Conservation (phyloP, 2,113 vertebrate genomes). For the Sprattus sprattus region DNA sequence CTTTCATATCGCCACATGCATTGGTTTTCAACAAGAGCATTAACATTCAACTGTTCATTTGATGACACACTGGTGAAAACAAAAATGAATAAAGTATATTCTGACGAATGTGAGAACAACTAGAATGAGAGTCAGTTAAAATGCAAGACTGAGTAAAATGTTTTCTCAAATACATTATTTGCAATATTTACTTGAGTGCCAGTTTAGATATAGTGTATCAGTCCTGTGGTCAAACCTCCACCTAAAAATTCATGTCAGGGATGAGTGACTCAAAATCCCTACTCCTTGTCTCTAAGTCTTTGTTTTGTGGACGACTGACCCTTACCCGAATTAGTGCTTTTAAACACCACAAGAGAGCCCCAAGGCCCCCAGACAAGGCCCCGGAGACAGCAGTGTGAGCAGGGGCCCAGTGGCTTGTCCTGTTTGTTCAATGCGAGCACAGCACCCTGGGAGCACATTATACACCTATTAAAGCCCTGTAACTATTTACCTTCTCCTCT, state of each 20-base stretch:
- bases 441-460: constrained; percentile 70
- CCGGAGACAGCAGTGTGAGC: background rate
- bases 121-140: too few relatives aligned
- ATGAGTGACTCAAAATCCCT: background rate
- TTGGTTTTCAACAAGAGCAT: too few relatives aligned
- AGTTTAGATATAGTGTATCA: background rate
- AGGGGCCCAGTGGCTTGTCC: constrained; percentile 25
- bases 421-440: constrained; percentile 70
- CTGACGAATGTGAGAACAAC: background rate
- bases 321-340: background rate
- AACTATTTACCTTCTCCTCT: constrained; percentile 76
- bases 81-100: background rate
- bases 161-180: background rate
- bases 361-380: background rate
- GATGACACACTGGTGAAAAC: background rate
- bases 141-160: background rate
- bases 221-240: background rate
- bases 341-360: constrained; percentile 10
- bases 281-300: constrained; percentile 2
- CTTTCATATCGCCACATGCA: too few relatives aligned
- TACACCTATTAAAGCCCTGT: constrained; percentile 71
- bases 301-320: constrained; percentile 13
- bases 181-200: background rate
- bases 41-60: background rate
- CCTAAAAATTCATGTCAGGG: background rate